Base-by-base conservation (phyloP, 1,140 invertebrate species). In the Calliopsis andreniformis region DNA sequence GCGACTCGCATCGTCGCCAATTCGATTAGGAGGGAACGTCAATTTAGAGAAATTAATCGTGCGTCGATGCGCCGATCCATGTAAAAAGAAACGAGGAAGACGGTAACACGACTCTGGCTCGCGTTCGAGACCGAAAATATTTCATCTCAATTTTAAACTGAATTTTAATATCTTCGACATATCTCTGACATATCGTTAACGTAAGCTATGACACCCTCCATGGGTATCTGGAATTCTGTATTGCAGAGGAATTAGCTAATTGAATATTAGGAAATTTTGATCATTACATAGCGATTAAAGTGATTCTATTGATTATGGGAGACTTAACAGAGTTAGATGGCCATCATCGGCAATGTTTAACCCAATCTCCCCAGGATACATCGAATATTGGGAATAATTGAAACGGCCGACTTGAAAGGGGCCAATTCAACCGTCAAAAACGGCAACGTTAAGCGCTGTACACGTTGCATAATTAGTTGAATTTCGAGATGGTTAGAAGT, bases 381-480 rank as follows among this genome's bases (percentile, higher is more conserved):
- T 58, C 32, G 55, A 56, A 35, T 18, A 4, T 10, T 5, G 35
- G 3, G 1, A 18, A 47, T 35, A 18, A 18, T 35, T 10, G 20
- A n/a, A n/a, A 20, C 23, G 20, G 12, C 28, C 20, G 2, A 14
- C 5, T 1, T 0, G 47, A 28, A 18, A 47, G 18, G 45, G 45
- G 18, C 18, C 14, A 20, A 47, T 47, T 47, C 2, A n/a, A 18
- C n/a, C 20, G 18, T 14, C 20, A 23, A 49, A 18, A n/a, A 23
- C 7, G 20, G 20, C 14, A 12, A 20, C 20, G 23, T 59, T 39
- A 25, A 25, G 42, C 16, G 25, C 23, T 45, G 2, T 43, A 16
- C n/a, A 39, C 20, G 63, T 73, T 25, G 20, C 4, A 32, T 43
- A 53, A 75, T 75, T 66, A 67, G 71, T 58, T 5, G 71, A 56